Percentiles rank a stretch among this genome's conserved stretches.
Evolutionary conservation across 2,797 vertebrate species (phyloP).

Genomic region (Hydrocynus forskahlii): DNA sequence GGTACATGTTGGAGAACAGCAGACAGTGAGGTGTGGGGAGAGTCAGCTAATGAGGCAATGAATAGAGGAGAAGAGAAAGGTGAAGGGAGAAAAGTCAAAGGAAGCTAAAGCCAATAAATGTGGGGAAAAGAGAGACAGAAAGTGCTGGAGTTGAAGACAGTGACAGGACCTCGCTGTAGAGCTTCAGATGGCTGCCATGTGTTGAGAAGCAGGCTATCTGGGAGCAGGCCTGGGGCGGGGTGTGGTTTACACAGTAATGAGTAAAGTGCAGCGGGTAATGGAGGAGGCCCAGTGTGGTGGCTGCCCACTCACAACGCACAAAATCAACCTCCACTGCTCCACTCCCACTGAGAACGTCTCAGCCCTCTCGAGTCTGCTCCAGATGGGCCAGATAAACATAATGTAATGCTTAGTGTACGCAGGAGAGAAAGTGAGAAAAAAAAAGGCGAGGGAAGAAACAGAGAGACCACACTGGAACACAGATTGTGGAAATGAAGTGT

Average conservation of each 20-base stretch:
- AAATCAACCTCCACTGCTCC: constrained; percentile 53
- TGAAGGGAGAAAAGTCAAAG: constrained; percentile 25
- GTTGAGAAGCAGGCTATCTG: constrained; percentile 67
- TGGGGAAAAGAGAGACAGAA: constrained; percentile 1
- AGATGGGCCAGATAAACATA: constrained; percentile 50
- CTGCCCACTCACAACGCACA: constrained; percentile 46
- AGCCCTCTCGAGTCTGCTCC: constrained; percentile 26
- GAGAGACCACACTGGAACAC: constrained; percentile 7
- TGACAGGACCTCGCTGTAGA: constrained; percentile 24
- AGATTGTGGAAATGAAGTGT: not conserved
- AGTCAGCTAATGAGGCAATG: not conserved
- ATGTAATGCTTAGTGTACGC: constrained; percentile 40
- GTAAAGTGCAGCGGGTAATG: constrained; percentile 78
- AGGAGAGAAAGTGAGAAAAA: constrained; percentile 24
- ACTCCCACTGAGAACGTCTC: constrained; percentile 41
- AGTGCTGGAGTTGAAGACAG: constrained; percentile 16
- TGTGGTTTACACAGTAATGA: constrained; percentile 80
- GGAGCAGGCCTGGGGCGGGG: constrained; percentile 71
- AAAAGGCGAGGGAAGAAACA: not conserved
- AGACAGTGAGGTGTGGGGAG: not conserved
- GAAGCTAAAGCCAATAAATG: constrained; percentile 20
- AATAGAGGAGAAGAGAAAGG: not conserved
- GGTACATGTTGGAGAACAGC: not conserved
- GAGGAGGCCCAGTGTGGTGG: constrained; percentile 64
- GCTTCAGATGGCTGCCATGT: constrained; percentile 82